Conservation (phyloP, 37 sponge, comb jelly and placozoan species). For the Spongilla lacustris region DNA sequence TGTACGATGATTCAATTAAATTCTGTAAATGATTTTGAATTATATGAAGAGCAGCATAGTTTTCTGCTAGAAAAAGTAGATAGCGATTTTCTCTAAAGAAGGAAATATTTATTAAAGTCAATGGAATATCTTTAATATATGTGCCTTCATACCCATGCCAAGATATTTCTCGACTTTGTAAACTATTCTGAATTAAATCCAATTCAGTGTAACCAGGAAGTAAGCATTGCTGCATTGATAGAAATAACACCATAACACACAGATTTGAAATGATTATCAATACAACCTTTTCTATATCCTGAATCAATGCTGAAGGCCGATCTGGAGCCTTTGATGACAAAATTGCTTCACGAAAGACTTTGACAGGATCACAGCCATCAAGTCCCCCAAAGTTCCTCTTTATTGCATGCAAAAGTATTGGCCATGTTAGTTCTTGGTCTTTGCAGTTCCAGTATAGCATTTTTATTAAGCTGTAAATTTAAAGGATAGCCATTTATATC, state of each 20-base stretch:
- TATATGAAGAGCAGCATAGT: constrained; percentile 89
- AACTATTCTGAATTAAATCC: constrained; percentile 77
- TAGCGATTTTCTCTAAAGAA: constrained; percentile 87
- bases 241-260: constrained; percentile 23
- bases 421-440: constrained; percentile 32
- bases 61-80: constrained; percentile 88
- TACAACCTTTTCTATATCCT: no score
- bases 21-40: neutral
- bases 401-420: constrained; percentile 81
- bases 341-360: constrained; percentile 20
- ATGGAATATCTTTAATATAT: neutral
- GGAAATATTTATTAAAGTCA: neutral
- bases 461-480: constrained; percentile 73
- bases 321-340: neutral
- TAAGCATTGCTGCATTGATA: no score
- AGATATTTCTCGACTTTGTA: constrained; percentile 53
- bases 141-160: constrained; percentile 86
- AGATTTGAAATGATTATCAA: no score
- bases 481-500: no score
- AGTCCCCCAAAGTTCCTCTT: constrained; percentile 89
- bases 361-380: constrained; percentile 44
- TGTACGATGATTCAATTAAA: neutral
- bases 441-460: constrained; percentile 84
- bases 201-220: constrained; percentile 71
- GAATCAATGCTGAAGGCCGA: no score